Conservation (phyloP, 2,797 vertebrate genomes). For the Heliangelus exortis region DNA sequence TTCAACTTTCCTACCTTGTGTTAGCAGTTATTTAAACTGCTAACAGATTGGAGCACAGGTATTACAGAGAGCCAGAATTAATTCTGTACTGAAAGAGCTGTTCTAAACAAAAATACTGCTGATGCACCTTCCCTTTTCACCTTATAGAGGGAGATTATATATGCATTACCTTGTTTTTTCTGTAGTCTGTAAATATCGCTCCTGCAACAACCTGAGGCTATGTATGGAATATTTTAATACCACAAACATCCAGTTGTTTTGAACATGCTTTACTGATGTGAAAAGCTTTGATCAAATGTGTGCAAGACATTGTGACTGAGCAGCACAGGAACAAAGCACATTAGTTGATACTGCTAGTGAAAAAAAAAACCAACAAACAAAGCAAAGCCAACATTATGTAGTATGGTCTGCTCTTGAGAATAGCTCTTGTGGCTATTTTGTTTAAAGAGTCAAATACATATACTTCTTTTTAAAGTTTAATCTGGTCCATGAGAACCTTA, state of each 20-base stretch:
- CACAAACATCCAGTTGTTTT: slow-evolving; percentile 4
- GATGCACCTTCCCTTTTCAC: slow-evolving; percentile 27
- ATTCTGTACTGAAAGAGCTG: slow-evolving; percentile 41
- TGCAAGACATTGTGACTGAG: background rate
- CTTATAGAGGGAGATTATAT: background rate
- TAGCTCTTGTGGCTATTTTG: slow-evolving; percentile 2
- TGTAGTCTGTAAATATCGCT: slow-evolving; percentile 25
- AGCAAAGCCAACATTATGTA: background rate
- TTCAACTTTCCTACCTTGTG: slow-evolving; percentile 21
- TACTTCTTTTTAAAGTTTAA: slow-evolving; percentile 63
- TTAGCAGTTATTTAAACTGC: slow-evolving; percentile 38
- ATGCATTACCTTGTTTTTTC: slow-evolving; percentile 17
- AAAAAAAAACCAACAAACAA: background rate
- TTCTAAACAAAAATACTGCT: slow-evolving; percentile 62
- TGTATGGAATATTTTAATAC: background rate
- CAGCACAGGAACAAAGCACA: background rate
- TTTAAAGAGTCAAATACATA: slow-evolving; percentile 33
- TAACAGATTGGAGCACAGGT: background rate
- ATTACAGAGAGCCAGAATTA: slow-evolving; percentile 34
- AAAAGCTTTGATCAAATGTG: slow-evolving; percentile 33
- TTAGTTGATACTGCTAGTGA: background rate
- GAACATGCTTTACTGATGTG: background rate
- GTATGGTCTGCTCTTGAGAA: background rate
- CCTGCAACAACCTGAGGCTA: background rate
- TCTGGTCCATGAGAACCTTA: slow-evolving; percentile 52